Base-by-base conservation (phyloP, 2,797 vertebrate genomes). In the Podarcis lilfordi region DNA sequence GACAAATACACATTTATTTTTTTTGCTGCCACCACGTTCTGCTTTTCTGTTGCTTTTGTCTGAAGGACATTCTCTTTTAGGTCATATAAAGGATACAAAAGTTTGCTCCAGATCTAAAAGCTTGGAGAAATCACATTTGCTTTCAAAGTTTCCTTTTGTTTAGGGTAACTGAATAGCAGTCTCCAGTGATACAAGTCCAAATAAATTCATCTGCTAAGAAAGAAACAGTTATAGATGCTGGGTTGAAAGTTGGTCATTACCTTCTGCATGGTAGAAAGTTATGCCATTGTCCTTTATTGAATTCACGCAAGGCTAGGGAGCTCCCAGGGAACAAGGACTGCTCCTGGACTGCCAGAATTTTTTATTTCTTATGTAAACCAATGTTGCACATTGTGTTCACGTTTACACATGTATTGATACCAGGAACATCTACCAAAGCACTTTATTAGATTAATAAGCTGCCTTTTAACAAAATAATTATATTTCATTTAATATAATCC, bases 161-260 rank as follows among this genome's bases (percentile, higher is more conserved):
- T 96, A 94, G 96, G 95, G 95, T 97, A 96, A 96, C 94, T 88
- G 93, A 93, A 85, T 94, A 96, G 95, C 96, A 96, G 93, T 90
- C 89, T 68, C 94, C 95, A 96, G 96, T 96, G 95, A 96, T 86
- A 96, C 94, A 95, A 93, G 92, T 96, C 95, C 95, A 87, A 64
- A 93, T 93, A 88, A 90, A 93, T 93, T 94, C 93, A 89, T 89
- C 95, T 92, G 87, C 79, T 89, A 93, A 88, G 91, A 88, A 94
- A 95, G 94, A 95, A 90, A 90, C 77, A 55, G 93, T 92, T 94
- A 92, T 93, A 95, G 92, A 95, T 94, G 93, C 92, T 92, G 93
- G 91, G 82, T 95, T 95, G 92, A 95, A 95, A 96, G 95, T 95
- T 94, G 96, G 95, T 93, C 95, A 95, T 93, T 96, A 92, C 92